Conservation (phyloP, 2,888 invertebrate genomes). For the Geotrupes spiniger region DNA sequence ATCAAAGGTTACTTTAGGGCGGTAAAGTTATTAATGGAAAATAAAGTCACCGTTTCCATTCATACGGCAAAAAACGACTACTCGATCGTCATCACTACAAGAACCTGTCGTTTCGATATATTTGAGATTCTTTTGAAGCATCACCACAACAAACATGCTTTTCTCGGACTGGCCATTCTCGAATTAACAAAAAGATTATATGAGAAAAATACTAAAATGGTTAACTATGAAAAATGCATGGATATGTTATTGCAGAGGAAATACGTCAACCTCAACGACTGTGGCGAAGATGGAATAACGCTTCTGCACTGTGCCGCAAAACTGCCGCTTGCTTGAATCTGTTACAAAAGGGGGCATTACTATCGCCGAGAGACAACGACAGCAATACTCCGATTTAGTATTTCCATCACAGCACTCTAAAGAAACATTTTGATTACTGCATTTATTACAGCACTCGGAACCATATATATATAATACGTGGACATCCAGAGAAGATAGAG, state of each 20-base stretch:
- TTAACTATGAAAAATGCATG: background rate
- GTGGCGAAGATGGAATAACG: background rate
- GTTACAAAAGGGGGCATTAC: conserved; percentile 69
- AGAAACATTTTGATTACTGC: conserved; percentile 71
- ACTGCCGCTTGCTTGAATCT: conserved; percentile 46
- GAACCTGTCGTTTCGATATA: background rate
- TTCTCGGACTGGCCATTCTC: background rate
- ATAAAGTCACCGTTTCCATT: background rate
- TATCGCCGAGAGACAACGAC: conserved; percentile 65
- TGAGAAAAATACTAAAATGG: background rate
- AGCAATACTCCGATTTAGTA: conserved; percentile 69
- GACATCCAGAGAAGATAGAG: conserved; percentile 55
- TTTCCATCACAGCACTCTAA: conserved; percentile 64
- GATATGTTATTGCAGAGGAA: background rate
- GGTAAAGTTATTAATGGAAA: background rate
- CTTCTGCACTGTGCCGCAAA: background rate
- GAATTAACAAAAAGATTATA: conserved; percentile 1
- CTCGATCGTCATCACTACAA: background rate
- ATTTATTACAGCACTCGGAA: conserved; percentile 42
- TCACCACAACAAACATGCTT: background rate
- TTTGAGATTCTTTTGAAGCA: background rate
- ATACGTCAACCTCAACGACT: background rate
- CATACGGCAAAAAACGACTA: background rate
- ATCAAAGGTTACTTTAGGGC: background rate
- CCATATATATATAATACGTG: background rate